Evolutionary conservation across 2,888 invertebrate species (phyloP).

Genomic region (Parnassius mnemosyne): DNA sequence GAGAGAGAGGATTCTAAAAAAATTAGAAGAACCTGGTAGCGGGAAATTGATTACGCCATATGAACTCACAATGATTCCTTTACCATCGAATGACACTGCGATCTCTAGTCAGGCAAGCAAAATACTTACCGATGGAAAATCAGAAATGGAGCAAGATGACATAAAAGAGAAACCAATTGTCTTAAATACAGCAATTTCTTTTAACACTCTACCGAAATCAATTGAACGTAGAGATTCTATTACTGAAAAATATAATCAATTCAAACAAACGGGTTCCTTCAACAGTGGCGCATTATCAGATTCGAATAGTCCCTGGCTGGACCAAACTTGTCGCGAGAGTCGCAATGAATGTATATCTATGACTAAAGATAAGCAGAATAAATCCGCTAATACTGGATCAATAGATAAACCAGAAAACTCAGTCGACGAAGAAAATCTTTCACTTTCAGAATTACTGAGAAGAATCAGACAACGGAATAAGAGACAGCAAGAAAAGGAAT

Average conservation of each 20-base stretch:
- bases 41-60: neutral
- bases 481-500: slow-evolving; percentile 5
- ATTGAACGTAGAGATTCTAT: neutral
- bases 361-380: neutral
- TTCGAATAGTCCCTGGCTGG: neutral
- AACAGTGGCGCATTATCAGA: neutral
- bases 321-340: neutral
- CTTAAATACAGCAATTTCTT: slow-evolving; percentile 1
- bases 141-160: neutral
- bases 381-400: neutral
- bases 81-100: slow-evolving; percentile 7
- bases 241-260: neutral
- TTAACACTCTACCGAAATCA: neutral
- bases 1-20: neutral
- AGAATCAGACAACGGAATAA: slow-evolving; percentile 45
- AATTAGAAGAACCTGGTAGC: neutral
- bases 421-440: slow-evolving; percentile 30
- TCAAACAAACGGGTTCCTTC: too few relatives aligned
- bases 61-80: slow-evolving; percentile 3
- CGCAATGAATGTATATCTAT: neutral
- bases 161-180: neutral
- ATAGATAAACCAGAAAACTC: neutral
- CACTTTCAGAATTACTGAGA: slow-evolving; percentile 50
- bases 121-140: neutral
- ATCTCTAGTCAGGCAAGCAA: slow-evolving; percentile 13